These are phyloP conservation scores for Carposina sasakii DNA, from an alignment of 1,140 invertebrate species.

Conservation along the genomic window DNA sequence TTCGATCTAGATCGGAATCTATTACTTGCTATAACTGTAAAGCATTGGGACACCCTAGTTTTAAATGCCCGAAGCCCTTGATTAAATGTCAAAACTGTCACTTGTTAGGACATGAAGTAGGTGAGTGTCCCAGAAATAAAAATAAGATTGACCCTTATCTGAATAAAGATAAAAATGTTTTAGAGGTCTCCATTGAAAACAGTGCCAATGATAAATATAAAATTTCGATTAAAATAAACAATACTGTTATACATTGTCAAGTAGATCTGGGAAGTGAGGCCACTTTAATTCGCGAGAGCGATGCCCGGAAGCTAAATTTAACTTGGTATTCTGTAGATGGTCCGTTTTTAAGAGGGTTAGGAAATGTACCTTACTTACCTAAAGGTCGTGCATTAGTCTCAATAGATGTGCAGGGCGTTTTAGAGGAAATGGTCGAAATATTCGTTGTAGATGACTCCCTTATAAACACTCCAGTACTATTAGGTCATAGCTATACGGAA, in stretches of 20 bases:
- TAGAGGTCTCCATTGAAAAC: conserved; percentile 8
- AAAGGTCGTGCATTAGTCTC: neutral
- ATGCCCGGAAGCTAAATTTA: neutral
- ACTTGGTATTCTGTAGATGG: neutral
- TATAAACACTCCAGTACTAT: neutral
- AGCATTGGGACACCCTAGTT: conserved; percentile 14
- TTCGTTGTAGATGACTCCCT: conserved; percentile 4
- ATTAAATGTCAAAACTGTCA: conserved; percentile 14
- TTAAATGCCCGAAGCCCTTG: conserved; percentile 18
- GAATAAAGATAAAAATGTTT: conserved; percentile 16
- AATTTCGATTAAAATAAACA: conserved; percentile 6
- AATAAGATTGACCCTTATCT: neutral
- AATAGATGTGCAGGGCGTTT: conserved; percentile 8
- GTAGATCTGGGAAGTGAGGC: conserved; percentile 11
- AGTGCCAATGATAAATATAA: conserved; percentile 18
- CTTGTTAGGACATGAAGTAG: conserved; percentile 8
- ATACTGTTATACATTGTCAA: neutral
- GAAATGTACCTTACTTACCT: conserved; percentile 7
- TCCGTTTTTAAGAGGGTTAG: conserved; percentile 7
- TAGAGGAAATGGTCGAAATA: conserved; percentile 6
- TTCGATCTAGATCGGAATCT: no score
- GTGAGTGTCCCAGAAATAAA: conserved; percentile 10
- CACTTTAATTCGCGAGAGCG: conserved; percentile 6
- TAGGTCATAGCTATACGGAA: conserved; percentile 15
- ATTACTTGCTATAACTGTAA: conserved; percentile 20